Evolutionary conservation across 2,113 vertebrate species (phyloP).

Genomic region (Thinocorus orbignyianus): DNA sequence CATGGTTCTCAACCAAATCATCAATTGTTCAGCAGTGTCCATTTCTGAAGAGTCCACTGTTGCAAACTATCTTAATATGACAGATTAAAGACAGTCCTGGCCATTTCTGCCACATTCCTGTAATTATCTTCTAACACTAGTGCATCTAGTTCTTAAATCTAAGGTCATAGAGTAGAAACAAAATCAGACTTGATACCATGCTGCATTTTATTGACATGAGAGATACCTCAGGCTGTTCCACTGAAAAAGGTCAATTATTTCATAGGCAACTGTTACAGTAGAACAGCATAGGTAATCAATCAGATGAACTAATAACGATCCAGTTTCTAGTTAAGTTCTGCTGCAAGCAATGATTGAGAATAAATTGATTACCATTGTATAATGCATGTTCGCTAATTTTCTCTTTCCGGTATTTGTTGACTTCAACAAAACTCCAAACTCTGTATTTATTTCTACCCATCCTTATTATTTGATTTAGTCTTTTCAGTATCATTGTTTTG

Average conservation of each 20-base stretch:
- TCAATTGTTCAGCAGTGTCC: neutral
- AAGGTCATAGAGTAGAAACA: neutral
- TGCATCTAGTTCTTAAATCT: neutral
- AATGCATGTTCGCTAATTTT: neutral
- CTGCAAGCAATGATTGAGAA: neutral
- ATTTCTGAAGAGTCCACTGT: neutral
- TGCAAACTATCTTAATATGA: neutral
- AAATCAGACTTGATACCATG: neutral
- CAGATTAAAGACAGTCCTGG: neutral
- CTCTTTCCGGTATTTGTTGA: neutral
- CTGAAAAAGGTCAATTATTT: neutral
- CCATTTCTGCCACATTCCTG: neutral
- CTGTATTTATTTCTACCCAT: neutral
- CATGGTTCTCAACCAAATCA: accelerated
- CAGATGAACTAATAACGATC: neutral
- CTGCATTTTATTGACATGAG: neutral
- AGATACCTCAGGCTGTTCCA: neutral
- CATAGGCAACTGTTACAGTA: neutral
- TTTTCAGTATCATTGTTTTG: neutral
- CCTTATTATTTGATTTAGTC: neutral
- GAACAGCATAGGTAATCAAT: neutral
- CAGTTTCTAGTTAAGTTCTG: neutral
- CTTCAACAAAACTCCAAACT: neutral
- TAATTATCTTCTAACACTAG: neutral
- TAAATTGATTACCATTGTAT: neutral